phyloP scores from a whole-genome alignment of 2,888 invertebrate species.

The Cacoxenus indagator region DNA sequence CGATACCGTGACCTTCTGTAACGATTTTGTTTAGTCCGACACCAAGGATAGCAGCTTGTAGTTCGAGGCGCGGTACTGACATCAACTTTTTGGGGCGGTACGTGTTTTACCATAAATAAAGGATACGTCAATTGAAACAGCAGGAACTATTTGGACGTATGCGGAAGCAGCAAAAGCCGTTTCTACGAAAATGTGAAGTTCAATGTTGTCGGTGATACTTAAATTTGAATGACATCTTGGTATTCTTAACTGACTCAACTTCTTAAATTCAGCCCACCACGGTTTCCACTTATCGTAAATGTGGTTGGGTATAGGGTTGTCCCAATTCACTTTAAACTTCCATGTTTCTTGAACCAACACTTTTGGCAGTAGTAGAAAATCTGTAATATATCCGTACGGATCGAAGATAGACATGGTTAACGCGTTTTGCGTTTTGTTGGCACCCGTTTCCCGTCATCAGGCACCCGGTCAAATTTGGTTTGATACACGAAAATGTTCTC shows the following conservation, averaged over 20 bases:
- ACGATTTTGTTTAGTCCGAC: no score
- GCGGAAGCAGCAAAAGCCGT: slow-evolving; percentile 10
- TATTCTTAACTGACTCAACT: no score
- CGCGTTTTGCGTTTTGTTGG: background rate
- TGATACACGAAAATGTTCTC: background rate
- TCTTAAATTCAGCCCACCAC: no score
- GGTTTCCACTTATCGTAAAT: background rate
- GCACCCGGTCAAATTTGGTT: background rate
- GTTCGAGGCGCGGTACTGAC: slow-evolving; percentile 23
- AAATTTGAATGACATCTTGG: no score
- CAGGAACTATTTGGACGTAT: slow-evolving; percentile 5
- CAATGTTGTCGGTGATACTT: background rate
- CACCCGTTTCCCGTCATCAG: background rate
- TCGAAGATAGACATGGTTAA: background rate
- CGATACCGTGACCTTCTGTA: no score
- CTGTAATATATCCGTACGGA: background rate
- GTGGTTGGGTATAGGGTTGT: background rate
- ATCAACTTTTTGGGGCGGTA: slow-evolving; percentile 7
- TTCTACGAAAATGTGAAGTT: background rate
- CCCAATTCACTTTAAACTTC: background rate
- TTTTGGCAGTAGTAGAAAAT: background rate
- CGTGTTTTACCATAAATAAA: slow-evolving; percentile 17
- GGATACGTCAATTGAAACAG: background rate
- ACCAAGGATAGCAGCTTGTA: no score
- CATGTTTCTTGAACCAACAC: no score